These are phyloP conservation scores for Actinemys pallida DNA, from an alignment of 2,113 vertebrate genomes.

Conservation along the genomic window DNA sequence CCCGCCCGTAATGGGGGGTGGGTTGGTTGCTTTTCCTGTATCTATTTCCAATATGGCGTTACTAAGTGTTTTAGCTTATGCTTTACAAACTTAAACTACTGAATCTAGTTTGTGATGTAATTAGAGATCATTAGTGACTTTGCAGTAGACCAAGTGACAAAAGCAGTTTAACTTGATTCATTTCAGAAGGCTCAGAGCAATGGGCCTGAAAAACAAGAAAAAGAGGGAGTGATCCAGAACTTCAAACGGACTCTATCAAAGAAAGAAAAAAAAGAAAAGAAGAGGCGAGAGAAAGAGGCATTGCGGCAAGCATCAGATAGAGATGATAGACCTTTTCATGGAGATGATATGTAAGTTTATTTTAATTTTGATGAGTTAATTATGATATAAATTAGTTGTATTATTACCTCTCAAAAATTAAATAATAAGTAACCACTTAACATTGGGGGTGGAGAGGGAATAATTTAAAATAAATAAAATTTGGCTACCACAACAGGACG, in stretches of 20 bases:
- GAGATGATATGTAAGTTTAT: constrained; percentile 88
- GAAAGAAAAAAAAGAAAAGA: constrained; percentile 98
- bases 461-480: neutral
- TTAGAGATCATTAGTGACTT: neutral
- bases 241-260: constrained; percentile 98
- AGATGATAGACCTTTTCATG: constrained; percentile 84
- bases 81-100: neutral
- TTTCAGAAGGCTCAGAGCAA: constrained; percentile 95
- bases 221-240: constrained; percentile 98
- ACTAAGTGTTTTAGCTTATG: neutral
- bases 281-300: constrained; percentile 93
- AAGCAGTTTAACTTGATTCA: constrained; percentile 13
- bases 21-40: neutral
- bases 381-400: neutral
- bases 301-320: constrained; percentile 86
- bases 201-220: constrained; percentile 95
- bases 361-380: neutral
- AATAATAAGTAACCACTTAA: neutral
- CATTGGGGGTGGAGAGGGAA: neutral
- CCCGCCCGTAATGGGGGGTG: neutral
- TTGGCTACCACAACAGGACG: neutral
- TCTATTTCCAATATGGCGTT: neutral
- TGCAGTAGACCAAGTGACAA: neutral
- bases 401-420: neutral
- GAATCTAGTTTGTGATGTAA: neutral